Evolutionary conservation across 2,113 vertebrate species (phyloP).

Genomic region (Spizaetus ornatus): DNA sequence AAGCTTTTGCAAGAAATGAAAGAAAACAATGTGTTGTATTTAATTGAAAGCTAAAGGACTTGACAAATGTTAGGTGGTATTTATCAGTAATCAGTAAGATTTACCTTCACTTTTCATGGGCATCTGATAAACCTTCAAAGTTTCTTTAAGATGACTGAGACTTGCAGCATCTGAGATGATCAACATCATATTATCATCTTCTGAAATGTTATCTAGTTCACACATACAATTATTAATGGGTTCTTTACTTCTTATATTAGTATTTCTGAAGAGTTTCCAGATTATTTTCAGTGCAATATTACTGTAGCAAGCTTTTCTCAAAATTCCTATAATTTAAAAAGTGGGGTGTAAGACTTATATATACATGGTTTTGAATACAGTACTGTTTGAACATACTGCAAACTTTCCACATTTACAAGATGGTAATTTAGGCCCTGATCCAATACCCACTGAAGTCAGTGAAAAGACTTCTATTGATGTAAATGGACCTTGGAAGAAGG

Average conservation of each 20-base stretch:
- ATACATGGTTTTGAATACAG: conserved; percentile 20
- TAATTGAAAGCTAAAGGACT: background rate
- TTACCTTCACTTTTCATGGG: conserved; percentile 48
- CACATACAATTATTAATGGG: conserved; percentile 23
- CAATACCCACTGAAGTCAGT: conserved; percentile 45
- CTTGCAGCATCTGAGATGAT: conserved; percentile 15
- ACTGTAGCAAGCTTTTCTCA: conserved; percentile 24
- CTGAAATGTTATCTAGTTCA: background rate
- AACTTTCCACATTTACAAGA: conserved; percentile 62
- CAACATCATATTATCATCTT: conserved; percentile 10
- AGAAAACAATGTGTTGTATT: background rate
- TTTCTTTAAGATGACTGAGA: conserved; percentile 38
- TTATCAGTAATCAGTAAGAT: background rate
- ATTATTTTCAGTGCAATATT: conserved; percentile 31
- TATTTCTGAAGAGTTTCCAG: conserved; percentile 49
- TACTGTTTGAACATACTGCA: conserved; percentile 14
- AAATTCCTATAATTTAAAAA: conserved; percentile 56
- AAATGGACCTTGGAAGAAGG: conserved; percentile 30
- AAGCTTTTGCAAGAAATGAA: background rate
- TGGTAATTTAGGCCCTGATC: conserved; percentile 52
- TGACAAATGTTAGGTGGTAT: background rate
- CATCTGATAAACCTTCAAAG: conserved; percentile 28
- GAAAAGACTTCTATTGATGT: conserved; percentile 57
- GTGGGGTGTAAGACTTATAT: background rate
- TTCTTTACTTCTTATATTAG: conserved; percentile 3